These are phyloP conservation scores for Cinclus cinclus DNA, from an alignment of 2,113 vertebrate species.

Conservation along the genomic window DNA sequence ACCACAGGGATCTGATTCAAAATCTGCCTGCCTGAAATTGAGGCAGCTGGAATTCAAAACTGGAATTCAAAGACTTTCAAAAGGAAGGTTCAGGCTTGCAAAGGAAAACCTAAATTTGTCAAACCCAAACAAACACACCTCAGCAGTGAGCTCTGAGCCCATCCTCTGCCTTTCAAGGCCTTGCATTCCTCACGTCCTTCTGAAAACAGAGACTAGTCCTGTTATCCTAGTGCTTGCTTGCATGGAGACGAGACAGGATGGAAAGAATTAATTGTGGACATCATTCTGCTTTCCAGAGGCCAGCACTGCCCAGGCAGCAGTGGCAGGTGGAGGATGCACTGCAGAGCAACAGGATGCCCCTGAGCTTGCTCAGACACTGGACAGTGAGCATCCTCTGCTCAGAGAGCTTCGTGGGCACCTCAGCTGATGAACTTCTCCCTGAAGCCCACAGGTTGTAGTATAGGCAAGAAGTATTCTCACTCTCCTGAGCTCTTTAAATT, in stretches of 20 bases:
- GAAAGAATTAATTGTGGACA: not conserved
- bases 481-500: not conserved
- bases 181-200: rapidly evolving
- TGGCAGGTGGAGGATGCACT: not conserved
- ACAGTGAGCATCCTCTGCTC: not conserved
- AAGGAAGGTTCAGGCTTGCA: not conserved
- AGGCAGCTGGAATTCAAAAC: slow-evolving; percentile 24
- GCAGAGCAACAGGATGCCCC: not conserved
- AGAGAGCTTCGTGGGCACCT: not conserved
- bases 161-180: not conserved
- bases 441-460: not conserved
- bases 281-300: not conserved
- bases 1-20: slow-evolving; percentile 51
- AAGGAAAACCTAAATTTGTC: slow-evolving; percentile 38
- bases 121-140: slow-evolving; percentile 35
- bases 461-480: not conserved
- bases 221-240: not conserved
- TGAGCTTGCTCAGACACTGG: not conserved
- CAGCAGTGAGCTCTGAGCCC: not conserved
- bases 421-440: not conserved
- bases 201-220: not conserved
- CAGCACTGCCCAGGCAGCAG: not conserved
- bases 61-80: slow-evolving; percentile 37
- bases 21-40: slow-evolving; percentile 29
- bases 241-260: not conserved